These are phyloP conservation scores for Cyclophora punctaria DNA, from an alignment of 2,888 invertebrate genomes.

Conservation along the genomic window DNA sequence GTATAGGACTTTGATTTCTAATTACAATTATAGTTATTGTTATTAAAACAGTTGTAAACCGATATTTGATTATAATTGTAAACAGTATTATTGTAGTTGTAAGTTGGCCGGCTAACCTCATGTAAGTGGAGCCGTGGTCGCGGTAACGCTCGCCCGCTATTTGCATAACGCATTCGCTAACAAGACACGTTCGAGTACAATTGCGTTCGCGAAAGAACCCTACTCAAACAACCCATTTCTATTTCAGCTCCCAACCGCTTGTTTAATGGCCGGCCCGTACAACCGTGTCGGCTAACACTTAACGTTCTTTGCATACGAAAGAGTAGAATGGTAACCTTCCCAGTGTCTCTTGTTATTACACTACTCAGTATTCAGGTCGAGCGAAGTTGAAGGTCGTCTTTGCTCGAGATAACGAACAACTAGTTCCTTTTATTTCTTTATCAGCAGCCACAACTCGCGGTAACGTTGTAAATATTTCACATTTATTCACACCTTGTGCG, in stretches of 20 bases:
- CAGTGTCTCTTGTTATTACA: conserved; percentile 64
- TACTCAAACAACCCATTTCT: conserved; percentile 74
- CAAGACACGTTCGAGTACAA: conserved; percentile 72
- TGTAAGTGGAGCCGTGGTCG: conserved; percentile 32
- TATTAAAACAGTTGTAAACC: not conserved
- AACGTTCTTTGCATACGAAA: conserved; percentile 75
- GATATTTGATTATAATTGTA: conserved; percentile 12
- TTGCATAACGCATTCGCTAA: conserved; percentile 71
- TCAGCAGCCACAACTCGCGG: conserved; percentile 19
- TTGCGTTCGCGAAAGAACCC: conserved; percentile 74
- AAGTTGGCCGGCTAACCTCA: conserved; percentile 13
- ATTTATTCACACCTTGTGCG: conserved; percentile 14
- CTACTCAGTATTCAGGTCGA: conserved; percentile 62
- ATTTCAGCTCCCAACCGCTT: conserved; percentile 69
- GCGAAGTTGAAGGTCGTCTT: conserved; percentile 65
- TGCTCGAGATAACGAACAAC: conserved; percentile 58
- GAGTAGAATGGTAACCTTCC: conserved; percentile 56
- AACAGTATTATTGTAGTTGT: conserved; percentile 18
- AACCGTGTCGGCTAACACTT: conserved; percentile 71
- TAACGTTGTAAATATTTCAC: conserved; percentile 21
- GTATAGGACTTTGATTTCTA: too few species aligned
- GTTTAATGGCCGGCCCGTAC: conserved; percentile 73
- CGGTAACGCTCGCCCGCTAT: conserved; percentile 34
- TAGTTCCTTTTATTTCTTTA: conserved; percentile 44
- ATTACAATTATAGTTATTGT: not conserved